phyloP scores from a whole-genome alignment of 2,888 invertebrate species.

The Nephrotoma appendiculata region DNA sequence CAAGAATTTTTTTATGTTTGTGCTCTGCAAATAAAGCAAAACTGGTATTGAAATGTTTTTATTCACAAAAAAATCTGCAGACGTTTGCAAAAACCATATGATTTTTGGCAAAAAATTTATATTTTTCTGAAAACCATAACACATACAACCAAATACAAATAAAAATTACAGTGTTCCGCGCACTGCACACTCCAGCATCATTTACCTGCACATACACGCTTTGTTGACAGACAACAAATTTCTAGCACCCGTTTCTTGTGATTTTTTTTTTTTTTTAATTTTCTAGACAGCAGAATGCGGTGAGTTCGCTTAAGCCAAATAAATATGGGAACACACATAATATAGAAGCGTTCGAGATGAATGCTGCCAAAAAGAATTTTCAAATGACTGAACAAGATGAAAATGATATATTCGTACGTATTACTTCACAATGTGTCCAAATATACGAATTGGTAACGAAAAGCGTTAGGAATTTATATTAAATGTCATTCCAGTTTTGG shows the following conservation, averaged over 20 bases:
- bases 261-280: background rate
- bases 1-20: background rate
- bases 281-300: background rate
- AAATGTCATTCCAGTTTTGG: background rate
- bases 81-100: background rate
- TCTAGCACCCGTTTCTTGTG: background rate
- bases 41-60: background rate
- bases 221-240: background rate
- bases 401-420: background rate
- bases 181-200: background rate
- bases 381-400: background rate
- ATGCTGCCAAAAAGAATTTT: background rate
- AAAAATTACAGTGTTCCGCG: background rate
- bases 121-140: background rate
- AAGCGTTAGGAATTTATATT: background rate
- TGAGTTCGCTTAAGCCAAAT: background rate
- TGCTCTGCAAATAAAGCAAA: background rate
- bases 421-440: background rate
- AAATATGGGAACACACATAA: no score
- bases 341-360: no score
- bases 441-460: no score
- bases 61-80: background rate
- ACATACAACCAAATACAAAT: background rate
- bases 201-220: no score
- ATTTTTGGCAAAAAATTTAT: background rate